Evolutionary conservation across 2,888 invertebrate genomes (phyloP), one percentile per base, ranked within the genome.

Genomic region (Ptychoptera contaminata): DNA sequence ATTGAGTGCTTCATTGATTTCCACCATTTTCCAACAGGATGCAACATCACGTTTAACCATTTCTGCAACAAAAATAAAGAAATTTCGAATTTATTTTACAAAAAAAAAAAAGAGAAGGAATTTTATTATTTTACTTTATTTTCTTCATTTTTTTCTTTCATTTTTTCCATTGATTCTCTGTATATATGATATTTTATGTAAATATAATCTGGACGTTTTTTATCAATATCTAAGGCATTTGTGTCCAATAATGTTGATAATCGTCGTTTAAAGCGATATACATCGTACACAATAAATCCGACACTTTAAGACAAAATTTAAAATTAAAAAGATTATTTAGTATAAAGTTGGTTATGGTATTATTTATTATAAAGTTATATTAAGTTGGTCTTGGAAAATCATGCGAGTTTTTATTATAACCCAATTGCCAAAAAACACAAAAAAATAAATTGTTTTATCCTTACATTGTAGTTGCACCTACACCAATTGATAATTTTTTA

Each of bases 1-100:
- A 77, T 58, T 7, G 72, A 75, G 54, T 74, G 72, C 54, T 76
- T 74, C 12, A 77, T 62, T 11, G 73, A 68, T 55, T 77, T 78
- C 78, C 77, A 78, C 63, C 70, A 70, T 53, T 68, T 67, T 12
- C 64, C 63, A 47, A 65, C 50, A 1, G 65, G 65, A 50, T 65
- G 59, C 5, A 63, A 60, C 23, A 65, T 63, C 5, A 65, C 58
- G 46, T 58, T 65, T 29, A 64, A 58, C 62, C 65, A 65, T 49
- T 65, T 64, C 58, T 58, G 46, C 15, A 47, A 16, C 37, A 12
- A 37, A 15, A 35, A 43, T 38, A 10, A 16, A 39, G 2, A 40
- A 32, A 43, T 43, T 37, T 40, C 10, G 15, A 12, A n/a, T 42
- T 12, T 40, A 2, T 12, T 36, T 32, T 31, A 8, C 31, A 36